These are phyloP conservation scores for Plebejus anna DNA, from an alignment of 2,888 invertebrate species.

Conservation along the genomic window DNA sequence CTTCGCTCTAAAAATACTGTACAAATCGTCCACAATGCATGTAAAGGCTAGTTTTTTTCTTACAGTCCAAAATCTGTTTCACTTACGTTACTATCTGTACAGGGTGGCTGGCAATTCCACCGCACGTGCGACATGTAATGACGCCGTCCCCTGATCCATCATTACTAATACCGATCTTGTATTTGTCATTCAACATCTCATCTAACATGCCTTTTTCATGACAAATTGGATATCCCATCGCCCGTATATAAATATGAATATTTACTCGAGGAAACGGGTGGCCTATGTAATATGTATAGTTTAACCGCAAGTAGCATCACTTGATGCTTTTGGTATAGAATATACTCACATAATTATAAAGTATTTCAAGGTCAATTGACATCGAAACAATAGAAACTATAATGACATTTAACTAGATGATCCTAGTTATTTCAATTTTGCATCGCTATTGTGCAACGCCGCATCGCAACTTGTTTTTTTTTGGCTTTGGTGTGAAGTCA, in stretches of 20 bases:
- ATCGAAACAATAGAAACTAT: background rate
- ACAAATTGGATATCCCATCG: conserved; percentile 15
- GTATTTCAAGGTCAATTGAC: background rate
- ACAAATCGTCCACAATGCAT: too few species aligned
- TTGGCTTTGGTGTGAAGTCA: too few species aligned
- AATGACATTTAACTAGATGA: background rate
- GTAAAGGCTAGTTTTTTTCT: too few species aligned
- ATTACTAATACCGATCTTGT: conserved; percentile 33
- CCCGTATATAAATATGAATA: conserved; percentile 16
- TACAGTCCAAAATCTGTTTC: background rate
- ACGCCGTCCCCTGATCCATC: conserved; percentile 48
- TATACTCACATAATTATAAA: background rate
- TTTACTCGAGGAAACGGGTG: background rate
- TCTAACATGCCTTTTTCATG: conserved; percentile 30
- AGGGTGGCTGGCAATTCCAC: conserved; percentile 49
- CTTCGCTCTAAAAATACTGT: too few species aligned
- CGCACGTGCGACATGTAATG: conserved; percentile 49
- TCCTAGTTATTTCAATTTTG: background rate
- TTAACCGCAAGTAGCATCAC: background rate
- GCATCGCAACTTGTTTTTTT: too few species aligned
- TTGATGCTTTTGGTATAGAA: background rate
- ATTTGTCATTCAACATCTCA: conserved; percentile 33
- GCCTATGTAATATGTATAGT: background rate
- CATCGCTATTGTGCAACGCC: background rate
- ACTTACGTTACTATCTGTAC: conserved; percentile 35